Conservation (phyloP, 2,888 invertebrate genomes). For the Phalera bucephala region DNA sequence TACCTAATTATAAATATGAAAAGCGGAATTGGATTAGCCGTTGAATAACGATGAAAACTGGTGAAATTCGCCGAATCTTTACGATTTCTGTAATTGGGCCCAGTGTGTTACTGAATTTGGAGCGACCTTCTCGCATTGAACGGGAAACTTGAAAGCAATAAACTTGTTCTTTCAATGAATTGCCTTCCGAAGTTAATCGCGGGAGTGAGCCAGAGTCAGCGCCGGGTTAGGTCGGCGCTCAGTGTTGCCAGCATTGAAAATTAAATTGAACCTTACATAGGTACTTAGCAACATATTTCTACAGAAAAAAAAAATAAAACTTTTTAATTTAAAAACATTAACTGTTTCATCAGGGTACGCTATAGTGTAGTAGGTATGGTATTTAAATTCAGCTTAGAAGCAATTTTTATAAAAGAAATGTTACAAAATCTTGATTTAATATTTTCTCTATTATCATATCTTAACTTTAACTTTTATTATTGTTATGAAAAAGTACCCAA, state of each 20-base stretch:
- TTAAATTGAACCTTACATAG: neutral
- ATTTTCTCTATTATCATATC: too few species aligned
- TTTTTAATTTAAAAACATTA: too few species aligned
- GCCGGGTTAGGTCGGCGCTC: conserved; percentile 6
- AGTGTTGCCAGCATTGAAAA: neutral
- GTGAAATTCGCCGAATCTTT: conserved; percentile 48
- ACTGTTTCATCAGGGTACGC: too few species aligned
- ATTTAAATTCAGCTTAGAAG: too few species aligned
- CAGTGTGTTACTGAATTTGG: conserved; percentile 58
- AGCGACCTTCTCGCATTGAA: conserved; percentile 53
- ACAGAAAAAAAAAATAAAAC: neutral
- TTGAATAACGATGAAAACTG: conserved; percentile 45
- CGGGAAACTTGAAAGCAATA: conserved; percentile 65
- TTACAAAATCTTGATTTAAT: too few species aligned
- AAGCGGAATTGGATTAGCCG: conserved; percentile 39
- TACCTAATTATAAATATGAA: conserved; percentile 33
- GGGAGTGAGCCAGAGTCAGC: conserved; percentile 34
- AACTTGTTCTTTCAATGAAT: conserved; percentile 71
- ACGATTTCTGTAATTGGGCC: conserved; percentile 64
- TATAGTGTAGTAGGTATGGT: too few species aligned
- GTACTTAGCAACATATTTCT: neutral
- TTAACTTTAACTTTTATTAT: too few species aligned
- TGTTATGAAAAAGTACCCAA: too few species aligned
- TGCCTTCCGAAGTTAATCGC: conserved; percentile 67
- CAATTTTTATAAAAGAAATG: too few species aligned